Percentiles rank a stretch among this genome's conserved stretches.
Conservation (phyloP, 2,888 invertebrate species). For the Dicyrtoma fusca region DNA sequence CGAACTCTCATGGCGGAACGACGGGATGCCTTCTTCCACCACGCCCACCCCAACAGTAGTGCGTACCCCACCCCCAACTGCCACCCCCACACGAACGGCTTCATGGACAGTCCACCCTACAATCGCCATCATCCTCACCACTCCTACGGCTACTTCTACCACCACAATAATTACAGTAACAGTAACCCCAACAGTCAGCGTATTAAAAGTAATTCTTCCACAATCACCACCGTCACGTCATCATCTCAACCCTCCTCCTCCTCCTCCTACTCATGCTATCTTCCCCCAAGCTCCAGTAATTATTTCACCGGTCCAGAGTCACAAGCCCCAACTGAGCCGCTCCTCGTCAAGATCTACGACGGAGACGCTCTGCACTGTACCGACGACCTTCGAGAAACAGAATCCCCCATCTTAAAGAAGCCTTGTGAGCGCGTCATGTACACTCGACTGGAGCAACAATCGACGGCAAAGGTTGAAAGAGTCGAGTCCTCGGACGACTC, state of each 20-base stretch:
- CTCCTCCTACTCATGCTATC: background rate
- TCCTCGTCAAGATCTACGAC: constrained; percentile 50
- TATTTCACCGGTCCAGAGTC: background rate
- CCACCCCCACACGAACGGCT: background rate
- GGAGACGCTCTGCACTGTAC: constrained; percentile 45
- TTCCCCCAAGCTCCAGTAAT: constrained; percentile 2
- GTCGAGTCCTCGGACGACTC: constrained; percentile 55
- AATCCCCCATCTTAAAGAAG: background rate
- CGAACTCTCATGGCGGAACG: constrained; percentile 49
- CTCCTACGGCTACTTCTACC: too few species aligned
- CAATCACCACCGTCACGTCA: constrained; percentile 17
- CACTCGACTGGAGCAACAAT: constrained; percentile 48
- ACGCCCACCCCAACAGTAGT: constrained; percentile 9
- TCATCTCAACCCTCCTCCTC: constrained; percentile 22
- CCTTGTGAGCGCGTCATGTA: constrained; percentile 47
- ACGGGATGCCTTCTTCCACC: constrained; percentile 52
- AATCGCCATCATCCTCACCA: constrained; percentile 7
- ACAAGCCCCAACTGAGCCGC: constrained; percentile 31
- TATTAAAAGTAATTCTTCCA: constrained; percentile 13
- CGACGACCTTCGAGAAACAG: constrained; percentile 7
- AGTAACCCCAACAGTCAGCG: constrained; percentile 8
- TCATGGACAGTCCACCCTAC: background rate
- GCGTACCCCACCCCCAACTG: background rate
- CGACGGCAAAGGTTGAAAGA: constrained; percentile 50
- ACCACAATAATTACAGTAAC: too few species aligned